A percentile compares a stretch with the other conserved stretches of the same genome.
Conservation (phyloP, 2,113 vertebrate species). For the Phasianus colchicus region DNA sequence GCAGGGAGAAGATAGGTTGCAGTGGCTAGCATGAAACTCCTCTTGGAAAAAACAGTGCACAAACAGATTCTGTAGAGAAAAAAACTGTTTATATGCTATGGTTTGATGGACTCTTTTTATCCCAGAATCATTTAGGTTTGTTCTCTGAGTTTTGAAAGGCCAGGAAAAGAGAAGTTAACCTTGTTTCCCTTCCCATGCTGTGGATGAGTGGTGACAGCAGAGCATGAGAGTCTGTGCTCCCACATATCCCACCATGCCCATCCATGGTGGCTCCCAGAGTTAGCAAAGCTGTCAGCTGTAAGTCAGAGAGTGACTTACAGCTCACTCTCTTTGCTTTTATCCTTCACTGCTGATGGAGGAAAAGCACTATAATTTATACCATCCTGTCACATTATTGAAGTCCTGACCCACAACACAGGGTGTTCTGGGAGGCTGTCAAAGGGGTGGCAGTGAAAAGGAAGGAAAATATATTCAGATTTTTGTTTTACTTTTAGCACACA, state of each 20-base stretch:
- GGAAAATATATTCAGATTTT: background rate
- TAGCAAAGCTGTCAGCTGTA: background rate
- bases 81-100: background rate
- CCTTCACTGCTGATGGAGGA: background rate
- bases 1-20: background rate
- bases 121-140: background rate
- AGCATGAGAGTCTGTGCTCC: rapidly evolving
- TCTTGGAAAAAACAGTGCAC: background rate
- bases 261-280: background rate
- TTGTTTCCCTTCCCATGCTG: background rate
- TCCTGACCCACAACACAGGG: background rate
- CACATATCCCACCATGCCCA: background rate
- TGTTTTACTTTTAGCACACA: background rate
- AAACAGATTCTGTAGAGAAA: background rate
- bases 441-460: background rate
- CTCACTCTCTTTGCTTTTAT: background rate
- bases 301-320: no score
- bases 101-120: background rate
- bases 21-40: background rate
- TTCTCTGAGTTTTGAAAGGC: background rate
- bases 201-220: rapidly evolving
- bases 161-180: background rate
- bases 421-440: background rate
- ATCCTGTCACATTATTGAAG: background rate
- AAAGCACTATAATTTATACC: background rate